Evolutionary conservation across 2,113 vertebrate species (phyloP), one percentile per base, ranked within the genome.

Genomic region (Alethe diademata): DNA sequence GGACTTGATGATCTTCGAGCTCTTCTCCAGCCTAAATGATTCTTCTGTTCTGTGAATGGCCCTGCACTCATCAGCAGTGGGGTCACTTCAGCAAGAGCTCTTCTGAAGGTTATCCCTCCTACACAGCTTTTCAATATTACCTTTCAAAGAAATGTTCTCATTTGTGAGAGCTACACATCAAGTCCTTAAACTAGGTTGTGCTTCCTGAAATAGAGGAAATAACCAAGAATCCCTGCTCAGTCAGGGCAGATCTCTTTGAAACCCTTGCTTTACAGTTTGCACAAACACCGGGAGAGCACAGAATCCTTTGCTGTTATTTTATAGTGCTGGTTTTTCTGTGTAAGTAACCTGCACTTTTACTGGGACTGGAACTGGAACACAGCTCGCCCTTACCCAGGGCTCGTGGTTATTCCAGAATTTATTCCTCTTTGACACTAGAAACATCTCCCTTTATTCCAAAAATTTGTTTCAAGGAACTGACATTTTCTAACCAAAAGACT

Each of bases 401-500:
- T 65, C 53, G 62, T 25, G 26, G n/a, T 73, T 61, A 61, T 58
- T 80, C 36, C 54, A 86, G 25, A 64, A 50, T 73, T 76, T 79
- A 66, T 61, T 54, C 45, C 36, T 56, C 62, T 67, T 66, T 86
- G 50, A 91, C n/a, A 72, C 8, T 25, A 86, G 36, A 93, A 95
- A 70, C 40, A 15, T 76, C 54, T 18, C 25, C 5, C 17, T 79
- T 88, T 76, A 78, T 36, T 86, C 75, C 14, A 43, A 57, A 87
- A 70, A 26, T 22, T 89, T 67, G 12, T 87, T 92, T 75, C 85
- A 75, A 94, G 53, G 82, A 88, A 70, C 2, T 69, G 58, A 19
- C 67, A 76, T 90, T 95, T 96, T 95, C 78, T 84, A 69, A 75
- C 88, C 88, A 62, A 66, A 93, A 76, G 35, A 42, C 24, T 83